Evolutionary conservation across 2,113 vertebrate genomes (phyloP).

Genomic region (Carlito syrichta): DNA sequence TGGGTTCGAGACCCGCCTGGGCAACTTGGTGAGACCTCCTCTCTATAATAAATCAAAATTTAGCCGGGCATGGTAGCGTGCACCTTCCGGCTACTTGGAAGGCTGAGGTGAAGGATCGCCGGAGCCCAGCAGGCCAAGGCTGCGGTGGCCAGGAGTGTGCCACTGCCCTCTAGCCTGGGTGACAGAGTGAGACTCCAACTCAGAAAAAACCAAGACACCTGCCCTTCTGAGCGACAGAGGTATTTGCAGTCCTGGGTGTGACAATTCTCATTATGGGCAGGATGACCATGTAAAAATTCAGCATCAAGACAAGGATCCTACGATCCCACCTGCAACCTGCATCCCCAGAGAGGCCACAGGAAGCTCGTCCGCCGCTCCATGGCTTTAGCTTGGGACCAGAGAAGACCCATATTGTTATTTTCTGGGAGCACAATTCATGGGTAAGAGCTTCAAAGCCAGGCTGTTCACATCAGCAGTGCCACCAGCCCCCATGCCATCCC

Average conservation of each 20-base stretch:
- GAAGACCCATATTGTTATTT: not conserved
- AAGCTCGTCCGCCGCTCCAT: fast-evolving
- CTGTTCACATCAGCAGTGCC: too few relatives aligned
- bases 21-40: too few relatives aligned
- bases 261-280: not conserved
- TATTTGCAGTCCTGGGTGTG: fast-evolving
- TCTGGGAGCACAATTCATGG: not conserved
- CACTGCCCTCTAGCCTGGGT: too few relatives aligned
- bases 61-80: too few relatives aligned
- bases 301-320: not conserved
- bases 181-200: too few relatives aligned
- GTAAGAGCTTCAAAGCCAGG: not conserved
- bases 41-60: too few relatives aligned
- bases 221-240: not conserved
- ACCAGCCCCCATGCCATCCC: fast-evolving
- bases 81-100: too few relatives aligned
- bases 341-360: not conserved
- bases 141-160: too few relatives aligned
- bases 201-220: too few relatives aligned
- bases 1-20: too few relatives aligned
- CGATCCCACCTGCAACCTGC: fast-evolving
- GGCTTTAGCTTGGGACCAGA: not conserved
- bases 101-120: too few relatives aligned
- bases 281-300: not conserved
- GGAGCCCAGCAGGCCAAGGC: too few relatives aligned